phyloP scores from a whole-genome alignment of 35 echinoderm and acorn worm genomes.

The Apostichopus parvimensis region DNA sequence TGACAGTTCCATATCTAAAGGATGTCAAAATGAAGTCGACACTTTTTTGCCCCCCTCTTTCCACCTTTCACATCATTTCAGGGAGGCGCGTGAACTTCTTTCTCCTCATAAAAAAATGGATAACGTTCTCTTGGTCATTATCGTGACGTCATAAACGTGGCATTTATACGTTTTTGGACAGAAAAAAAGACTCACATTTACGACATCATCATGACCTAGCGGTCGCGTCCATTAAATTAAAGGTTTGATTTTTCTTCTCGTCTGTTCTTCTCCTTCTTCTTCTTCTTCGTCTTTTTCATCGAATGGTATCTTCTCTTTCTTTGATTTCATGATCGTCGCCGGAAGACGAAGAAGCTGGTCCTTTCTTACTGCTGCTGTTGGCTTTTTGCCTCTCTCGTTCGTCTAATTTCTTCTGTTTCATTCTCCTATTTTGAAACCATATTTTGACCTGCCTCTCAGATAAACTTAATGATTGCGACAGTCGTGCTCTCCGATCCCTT shows the following conservation, averaged over 20 bases:
- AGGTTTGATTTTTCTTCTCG: neutral
- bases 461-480: conserved; percentile 69
- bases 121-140: neutral
- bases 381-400: conserved; percentile 77
- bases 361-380: conserved; percentile 44
- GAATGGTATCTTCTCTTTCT: conserved; percentile 54
- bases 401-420: conserved; percentile 94
- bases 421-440: conserved; percentile 92
- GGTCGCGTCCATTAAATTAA: conserved; percentile 43
- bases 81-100: neutral
- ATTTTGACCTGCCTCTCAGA: conserved; percentile 92
- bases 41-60: too few species aligned
- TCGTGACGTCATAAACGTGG: neutral
- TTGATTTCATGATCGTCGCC: conserved; percentile 43
- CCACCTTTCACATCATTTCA: too few species aligned
- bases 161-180: conserved; percentile 2
- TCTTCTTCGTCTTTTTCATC: neutral
- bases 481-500: conserved; percentile 64
- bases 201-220: conserved; percentile 30
- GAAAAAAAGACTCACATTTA: neutral
- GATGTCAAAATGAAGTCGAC: too few species aligned
- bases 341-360: conserved; percentile 31
- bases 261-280: too few species aligned
- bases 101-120: neutral
- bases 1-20: too few species aligned